Evolutionary conservation across 2,113 vertebrate genomes (phyloP).

Genomic region (Ptychochromis oligacanthus): DNA sequence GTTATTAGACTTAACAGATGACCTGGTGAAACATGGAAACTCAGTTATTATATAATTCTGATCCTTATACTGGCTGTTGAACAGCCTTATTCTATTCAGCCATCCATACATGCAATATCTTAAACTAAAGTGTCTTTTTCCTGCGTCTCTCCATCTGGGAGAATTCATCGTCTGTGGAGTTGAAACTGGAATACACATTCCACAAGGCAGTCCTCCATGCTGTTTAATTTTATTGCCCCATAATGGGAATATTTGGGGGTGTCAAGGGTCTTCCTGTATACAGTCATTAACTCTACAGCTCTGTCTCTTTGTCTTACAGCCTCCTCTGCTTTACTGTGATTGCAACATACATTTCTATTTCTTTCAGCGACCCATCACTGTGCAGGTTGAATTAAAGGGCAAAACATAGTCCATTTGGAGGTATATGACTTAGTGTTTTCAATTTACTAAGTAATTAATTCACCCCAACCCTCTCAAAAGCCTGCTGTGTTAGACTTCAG

Average conservation of each 20-base stretch:
- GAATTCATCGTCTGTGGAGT: slow-evolving; percentile 50
- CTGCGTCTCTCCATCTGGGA: background rate
- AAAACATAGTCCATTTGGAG: background rate
- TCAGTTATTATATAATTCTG: background rate
- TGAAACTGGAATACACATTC: slow-evolving; percentile 42
- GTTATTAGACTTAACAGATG: background rate
- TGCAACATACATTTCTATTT: slow-evolving; percentile 2
- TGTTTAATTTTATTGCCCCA: slow-evolving; percentile 40
- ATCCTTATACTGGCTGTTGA: background rate
- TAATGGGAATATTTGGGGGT: slow-evolving; percentile 4
- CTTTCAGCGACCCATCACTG: background rate
- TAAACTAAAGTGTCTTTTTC: background rate
- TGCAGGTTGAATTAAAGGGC: slow-evolving; percentile 1
- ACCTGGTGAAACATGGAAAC: background rate
- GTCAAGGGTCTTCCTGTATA: background rate
- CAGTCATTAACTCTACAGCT: slow-evolving; percentile 7
- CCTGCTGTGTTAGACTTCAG: slow-evolving; percentile 16
- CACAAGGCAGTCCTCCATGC: slow-evolving; percentile 22
- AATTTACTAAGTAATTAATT: slow-evolving; percentile 29
- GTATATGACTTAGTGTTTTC: slow-evolving; percentile 11
- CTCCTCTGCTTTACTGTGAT: background rate
- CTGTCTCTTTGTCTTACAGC: background rate
- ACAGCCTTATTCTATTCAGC: background rate
- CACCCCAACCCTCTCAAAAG: background rate
- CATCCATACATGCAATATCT: background rate